Base-by-base conservation (phyloP, 1,140 invertebrate species). In the Lerema accius region DNA sequence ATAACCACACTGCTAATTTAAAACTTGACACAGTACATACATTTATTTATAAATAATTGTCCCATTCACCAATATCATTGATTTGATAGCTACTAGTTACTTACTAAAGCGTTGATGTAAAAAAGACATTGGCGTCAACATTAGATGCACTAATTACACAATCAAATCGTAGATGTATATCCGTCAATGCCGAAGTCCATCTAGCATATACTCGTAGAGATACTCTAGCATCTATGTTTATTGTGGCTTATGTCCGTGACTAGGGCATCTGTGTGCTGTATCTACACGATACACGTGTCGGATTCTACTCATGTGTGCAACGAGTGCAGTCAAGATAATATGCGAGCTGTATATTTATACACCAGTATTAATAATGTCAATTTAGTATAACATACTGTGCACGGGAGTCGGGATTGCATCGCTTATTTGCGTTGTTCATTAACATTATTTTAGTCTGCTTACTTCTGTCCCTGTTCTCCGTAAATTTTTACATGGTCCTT, bases 201-300 rank as follows among this genome's bases (percentile, higher is more conserved):
- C 4, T 3, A 28, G 17, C 3, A 55, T 55, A 43, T 59, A 48
- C 42, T 10, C 3, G 7, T 39, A 51, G 7, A 3, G n/a, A 4
- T 4, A 42, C n/a, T n/a, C 17, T 32, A 40, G 40, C 32, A 19
- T 10, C 48, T 50, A 56, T 35, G 28, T 50, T 35, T 16, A 35
- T 35, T 56, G 37, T 40, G 35, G 35, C 37, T 11, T 62, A 67
- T 65, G 71, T 67, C 73, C 60, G 63, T 71, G 69, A 56, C 19
- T 39, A 39, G 23, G 39, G 45, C 15, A 46, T 7, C 45, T 53
- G 82, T 85, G 82, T 85, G 78, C 64, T 45, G 63, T 82, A 49
- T 7, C 13, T 63, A 85, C 76, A 46, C 55, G 43, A 84, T 84
- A 84, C 82, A 84, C 84, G 82, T 86, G 84, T 68, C 76, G 63